A percentile compares a stretch with the other conserved stretches of the same genome.
phyloP scores from a whole-genome alignment of 2,888 invertebrate species.

The Pherbina coryleti region DNA sequence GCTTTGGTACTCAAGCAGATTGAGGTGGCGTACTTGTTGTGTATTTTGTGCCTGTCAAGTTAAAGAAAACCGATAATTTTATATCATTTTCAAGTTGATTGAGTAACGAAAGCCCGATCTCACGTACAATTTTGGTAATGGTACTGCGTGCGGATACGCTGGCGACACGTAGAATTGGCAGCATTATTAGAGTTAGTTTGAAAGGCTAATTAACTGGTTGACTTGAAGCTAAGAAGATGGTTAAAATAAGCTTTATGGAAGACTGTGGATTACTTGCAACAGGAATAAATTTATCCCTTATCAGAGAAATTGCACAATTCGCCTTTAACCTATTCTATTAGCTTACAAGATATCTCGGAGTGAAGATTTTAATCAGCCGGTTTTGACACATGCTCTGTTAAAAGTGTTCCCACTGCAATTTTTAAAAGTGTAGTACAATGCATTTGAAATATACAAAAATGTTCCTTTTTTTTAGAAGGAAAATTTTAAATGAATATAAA shows the following conservation, averaged over 20 bases:
- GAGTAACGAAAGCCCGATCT: neutral
- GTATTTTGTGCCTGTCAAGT: slow-evolving; percentile 28
- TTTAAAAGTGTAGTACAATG: no score
- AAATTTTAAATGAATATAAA: no score
- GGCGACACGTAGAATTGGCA: slow-evolving; percentile 35
- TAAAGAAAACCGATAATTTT: neutral
- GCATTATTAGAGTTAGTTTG: slow-evolving; percentile 17
- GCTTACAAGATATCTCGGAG: no score
- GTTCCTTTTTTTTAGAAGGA: no score
- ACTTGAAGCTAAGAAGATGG: neutral
- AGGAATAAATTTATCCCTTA: slow-evolving; percentile 11
- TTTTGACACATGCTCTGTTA: neutral
- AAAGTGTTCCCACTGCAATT: neutral
- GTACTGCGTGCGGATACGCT: neutral
- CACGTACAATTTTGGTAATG: neutral
- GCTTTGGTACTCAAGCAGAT: slow-evolving; percentile 97
- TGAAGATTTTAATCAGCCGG: no score
- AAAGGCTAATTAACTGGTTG: neutral
- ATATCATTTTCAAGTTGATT: neutral
- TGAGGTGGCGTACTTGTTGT: slow-evolving; percentile 76
- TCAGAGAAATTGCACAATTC: neutral
- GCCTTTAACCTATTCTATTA: no score
- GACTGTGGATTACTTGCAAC: slow-evolving; percentile 1
- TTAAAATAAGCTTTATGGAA: neutral
- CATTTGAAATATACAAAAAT: no score